Percentiles rank a stretch among this genome's conserved stretches.
Evolutionary conservation across 2,113 vertebrate species (phyloP).

Genomic region (Parotia lawesii): DNA sequence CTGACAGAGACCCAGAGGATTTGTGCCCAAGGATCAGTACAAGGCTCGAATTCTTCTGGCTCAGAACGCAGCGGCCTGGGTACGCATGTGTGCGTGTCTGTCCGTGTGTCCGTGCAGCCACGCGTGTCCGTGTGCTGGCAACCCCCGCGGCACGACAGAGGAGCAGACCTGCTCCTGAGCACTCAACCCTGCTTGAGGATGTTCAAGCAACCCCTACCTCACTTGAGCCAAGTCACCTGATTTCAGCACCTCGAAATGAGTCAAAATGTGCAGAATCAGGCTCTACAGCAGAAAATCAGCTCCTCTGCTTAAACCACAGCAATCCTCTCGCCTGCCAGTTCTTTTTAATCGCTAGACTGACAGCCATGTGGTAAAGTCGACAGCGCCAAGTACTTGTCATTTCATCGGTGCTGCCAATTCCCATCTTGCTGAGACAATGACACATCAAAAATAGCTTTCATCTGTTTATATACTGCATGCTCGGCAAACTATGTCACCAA

Average conservation of each 20-base stretch:
- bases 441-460: constrained; percentile 65
- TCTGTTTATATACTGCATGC: constrained; percentile 60
- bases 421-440: constrained; percentile 64
- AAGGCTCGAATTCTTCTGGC: neutral
- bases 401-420: constrained; percentile 52
- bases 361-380: constrained; percentile 44
- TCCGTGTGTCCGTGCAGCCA: rapidly evolving
- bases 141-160: neutral
- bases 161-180: neutral
- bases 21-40: neutral
- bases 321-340: constrained; percentile 28
- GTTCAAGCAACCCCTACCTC: neutral
- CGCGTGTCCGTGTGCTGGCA: rapidly evolving
- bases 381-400: constrained; percentile 61
- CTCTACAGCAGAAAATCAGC: neutral
- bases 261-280: constrained; percentile 5
- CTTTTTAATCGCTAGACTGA: constrained; percentile 63
- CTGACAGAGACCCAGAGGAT: neutral
- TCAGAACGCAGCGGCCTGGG: neutral
- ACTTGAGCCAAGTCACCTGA: neutral
- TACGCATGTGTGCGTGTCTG: rapidly evolving
- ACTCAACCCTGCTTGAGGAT: neutral
- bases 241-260: neutral
- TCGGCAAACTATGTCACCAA: constrained; percentile 56
- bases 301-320: constrained; percentile 17